Base-by-base conservation (phyloP, 2,113 vertebrate species). In the Narcine bancroftii region DNA sequence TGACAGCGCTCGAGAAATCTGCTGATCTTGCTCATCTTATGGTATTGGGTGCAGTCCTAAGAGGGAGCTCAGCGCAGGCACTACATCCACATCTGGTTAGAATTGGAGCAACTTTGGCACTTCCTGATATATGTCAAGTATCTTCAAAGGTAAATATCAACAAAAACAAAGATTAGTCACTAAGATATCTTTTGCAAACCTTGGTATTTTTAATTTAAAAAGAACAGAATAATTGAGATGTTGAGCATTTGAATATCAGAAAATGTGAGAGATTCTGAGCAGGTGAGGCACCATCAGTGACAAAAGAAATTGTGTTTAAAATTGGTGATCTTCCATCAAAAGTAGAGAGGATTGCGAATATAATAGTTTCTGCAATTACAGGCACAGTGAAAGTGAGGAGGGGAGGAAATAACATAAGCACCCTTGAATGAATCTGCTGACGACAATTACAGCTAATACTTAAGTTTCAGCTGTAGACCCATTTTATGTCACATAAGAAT, bases 111-210 rank as follows among this genome's bases (percentile, higher is more conserved):
- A 94, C 94, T 0, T 94, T 99, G 91, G 94, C 96, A 26, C 94
- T 95, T 92, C 93, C 95, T 0, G 95, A 95, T 5, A 95, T 97
- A 93, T 96, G 97, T 71, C 97, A 98, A 79, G 94, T 93, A 0
- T 96, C 97, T 93, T 97, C 97, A 92, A 96, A 98, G 94, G 99
- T 99, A 93, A 97, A 71, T 91, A 42, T 71, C 26, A 47, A 66
- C 10, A 39, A 7, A 60, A 87, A n/a, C 17, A 17, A 36, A 87
- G 53, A 26, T 83, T n/a, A 33, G 79, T n/a, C 11, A n/a, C 29
- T 10, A 50, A 83, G 36, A 60, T 36, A 63, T 60, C 33, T 42
- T 87, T 87, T 33, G 36, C 53, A 53, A 60, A 60, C 3, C n/a
- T 56, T n/a, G 1, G 33, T n/a, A 60, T 13, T 63, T 17, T 53